Evolutionary conservation across 2,888 invertebrate species (phyloP).

Genomic region (Corbicula japonica): DNA sequence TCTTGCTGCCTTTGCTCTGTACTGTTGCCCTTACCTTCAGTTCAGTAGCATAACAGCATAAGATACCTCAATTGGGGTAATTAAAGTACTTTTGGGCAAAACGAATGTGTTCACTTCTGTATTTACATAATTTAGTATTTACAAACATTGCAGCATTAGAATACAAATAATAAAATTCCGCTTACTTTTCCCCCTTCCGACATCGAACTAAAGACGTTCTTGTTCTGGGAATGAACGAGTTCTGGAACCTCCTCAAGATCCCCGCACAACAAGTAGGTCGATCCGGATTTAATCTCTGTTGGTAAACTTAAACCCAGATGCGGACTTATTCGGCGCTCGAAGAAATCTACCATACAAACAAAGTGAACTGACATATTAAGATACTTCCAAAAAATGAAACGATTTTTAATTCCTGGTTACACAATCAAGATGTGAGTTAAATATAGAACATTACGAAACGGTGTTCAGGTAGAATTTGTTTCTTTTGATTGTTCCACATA

Average conservation of each 20-base stretch:
- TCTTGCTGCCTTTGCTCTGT: too few relatives aligned
- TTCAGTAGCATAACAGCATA: too few relatives aligned
- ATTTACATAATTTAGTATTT: too few relatives aligned
- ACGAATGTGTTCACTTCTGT: too few relatives aligned
- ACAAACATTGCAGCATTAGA: too few relatives aligned
- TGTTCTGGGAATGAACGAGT: not conserved
- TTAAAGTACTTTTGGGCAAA: too few relatives aligned
- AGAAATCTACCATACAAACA: constrained; percentile 9
- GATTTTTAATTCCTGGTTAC: too few relatives aligned
- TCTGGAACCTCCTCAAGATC: constrained; percentile 1
- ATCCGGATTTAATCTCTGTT: not conserved
- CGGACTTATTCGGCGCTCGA: not conserved
- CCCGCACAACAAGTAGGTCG: constrained; percentile 13
- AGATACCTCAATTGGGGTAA: too few relatives aligned
- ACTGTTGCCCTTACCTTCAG: too few relatives aligned
- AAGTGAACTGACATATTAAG: constrained; percentile 3
- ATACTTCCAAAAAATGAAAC: too few relatives aligned
- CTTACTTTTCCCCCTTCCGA: constrained; percentile 10
- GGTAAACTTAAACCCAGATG: constrained; percentile 1
- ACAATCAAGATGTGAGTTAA: constrained; percentile 10
- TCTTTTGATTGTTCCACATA: too few relatives aligned
- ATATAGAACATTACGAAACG: constrained; percentile 45
- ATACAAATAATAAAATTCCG: too few relatives aligned
- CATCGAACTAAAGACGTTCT: not conserved
- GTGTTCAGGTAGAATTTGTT: constrained; percentile 12